These are phyloP conservation scores for Drosophila lini DNA, from an alignment of 1,140 invertebrate genomes.

Conservation along the genomic window DNA sequence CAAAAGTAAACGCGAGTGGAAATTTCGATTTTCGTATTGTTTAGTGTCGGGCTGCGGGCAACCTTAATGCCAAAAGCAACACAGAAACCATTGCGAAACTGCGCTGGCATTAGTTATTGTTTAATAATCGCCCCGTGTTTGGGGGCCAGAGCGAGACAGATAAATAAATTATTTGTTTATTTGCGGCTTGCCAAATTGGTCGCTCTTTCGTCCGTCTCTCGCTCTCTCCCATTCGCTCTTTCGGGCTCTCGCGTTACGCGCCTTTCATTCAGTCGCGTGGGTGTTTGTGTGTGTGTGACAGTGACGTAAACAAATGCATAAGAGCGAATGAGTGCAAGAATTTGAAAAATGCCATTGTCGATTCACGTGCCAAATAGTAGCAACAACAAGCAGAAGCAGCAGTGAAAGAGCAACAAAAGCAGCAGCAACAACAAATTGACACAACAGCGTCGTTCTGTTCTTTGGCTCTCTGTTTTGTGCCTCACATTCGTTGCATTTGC, in stretches of 20 bases:
- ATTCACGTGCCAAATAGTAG: conserved; percentile 69
- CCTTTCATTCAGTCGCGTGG: conserved; percentile 49
- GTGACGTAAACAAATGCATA: conserved; percentile 78
- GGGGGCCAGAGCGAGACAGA: conserved; percentile 1
- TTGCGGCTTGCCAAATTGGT: conserved; percentile 36
- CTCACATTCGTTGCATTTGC: conserved; percentile 61
- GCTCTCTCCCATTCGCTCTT: conserved; percentile 44
- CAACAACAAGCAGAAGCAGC: conserved; percentile 10
- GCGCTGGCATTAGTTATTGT: neutral
- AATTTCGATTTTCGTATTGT: conserved; percentile 72
- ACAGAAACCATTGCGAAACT: conserved; percentile 40
- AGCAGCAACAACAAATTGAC: conserved; percentile 27
- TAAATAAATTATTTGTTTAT: conserved; percentile 49
- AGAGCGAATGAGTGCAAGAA: conserved; percentile 51
- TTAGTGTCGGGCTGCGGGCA: conserved; percentile 20
- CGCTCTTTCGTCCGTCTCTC: conserved; percentile 7
- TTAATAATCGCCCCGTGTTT: conserved; percentile 5
- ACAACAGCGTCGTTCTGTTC: conserved; percentile 41
- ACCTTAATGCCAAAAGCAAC: conserved; percentile 8
- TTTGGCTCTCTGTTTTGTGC: conserved; percentile 63
- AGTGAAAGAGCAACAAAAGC: conserved; percentile 6
- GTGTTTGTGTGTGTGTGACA: conserved; percentile 25
- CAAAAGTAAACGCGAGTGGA: conserved; percentile 56
- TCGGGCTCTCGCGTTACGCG: conserved; percentile 26
- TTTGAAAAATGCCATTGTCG: conserved; percentile 52